These are phyloP conservation scores for Chiropotes sagulatus DNA, from an alignment of 2,797 vertebrate genomes.

Conservation along the genomic window DNA sequence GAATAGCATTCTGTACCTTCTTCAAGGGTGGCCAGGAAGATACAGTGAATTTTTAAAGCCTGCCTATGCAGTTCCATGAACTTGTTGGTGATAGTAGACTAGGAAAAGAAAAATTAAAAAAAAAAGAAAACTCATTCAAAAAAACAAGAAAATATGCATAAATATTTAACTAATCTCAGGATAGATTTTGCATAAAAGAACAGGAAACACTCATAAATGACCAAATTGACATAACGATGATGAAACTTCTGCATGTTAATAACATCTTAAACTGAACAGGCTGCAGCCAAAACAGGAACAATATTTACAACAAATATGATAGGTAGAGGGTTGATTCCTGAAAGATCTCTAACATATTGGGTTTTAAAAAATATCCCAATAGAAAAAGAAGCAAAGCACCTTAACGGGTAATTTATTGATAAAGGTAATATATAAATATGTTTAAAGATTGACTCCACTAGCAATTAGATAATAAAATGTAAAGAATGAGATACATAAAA, in stretches of 20 bases:
- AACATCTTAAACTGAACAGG: not conserved
- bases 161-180: conserved; percentile 24
- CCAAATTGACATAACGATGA: not conserved
- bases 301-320: not conserved
- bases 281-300: not conserved
- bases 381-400: not conserved
- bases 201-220: not conserved
- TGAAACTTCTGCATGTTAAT: not conserved
- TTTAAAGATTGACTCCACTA: not conserved
- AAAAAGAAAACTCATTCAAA: not conserved
- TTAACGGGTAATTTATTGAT: not conserved
- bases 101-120: not conserved
- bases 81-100: not conserved
- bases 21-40: not conserved
- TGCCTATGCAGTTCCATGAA: not conserved
- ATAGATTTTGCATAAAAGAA: not conserved
- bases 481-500: not conserved
- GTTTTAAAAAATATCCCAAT: not conserved
- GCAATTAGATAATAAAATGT: not conserved
- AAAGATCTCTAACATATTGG: not conserved
- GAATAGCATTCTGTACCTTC: not conserved
- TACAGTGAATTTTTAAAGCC: conserved; percentile 62
- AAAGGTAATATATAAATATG: conserved; percentile 13
- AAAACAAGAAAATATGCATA: not conserved
- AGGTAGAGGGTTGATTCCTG: not conserved